Conservation (phyloP, 35 echinoderm and acorn worm species). For the Holothuria glaberrima region DNA sequence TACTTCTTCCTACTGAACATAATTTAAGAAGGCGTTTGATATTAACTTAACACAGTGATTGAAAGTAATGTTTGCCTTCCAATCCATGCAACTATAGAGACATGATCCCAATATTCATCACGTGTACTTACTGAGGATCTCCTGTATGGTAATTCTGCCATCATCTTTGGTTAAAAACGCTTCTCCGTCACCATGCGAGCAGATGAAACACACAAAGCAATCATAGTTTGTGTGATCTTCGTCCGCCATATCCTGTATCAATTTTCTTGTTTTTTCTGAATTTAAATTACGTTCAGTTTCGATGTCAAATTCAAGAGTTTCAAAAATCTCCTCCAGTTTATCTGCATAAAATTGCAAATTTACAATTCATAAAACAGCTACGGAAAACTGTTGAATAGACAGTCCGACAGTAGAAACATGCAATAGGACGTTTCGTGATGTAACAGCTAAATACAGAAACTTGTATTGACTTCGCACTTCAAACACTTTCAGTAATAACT, state of each 20-base stretch:
- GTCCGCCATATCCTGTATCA: neutral
- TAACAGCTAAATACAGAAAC: no score
- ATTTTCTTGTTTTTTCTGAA: neutral
- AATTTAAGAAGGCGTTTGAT: no score
- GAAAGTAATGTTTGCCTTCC: no score
- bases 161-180: constrained; percentile 12
- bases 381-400: no score
- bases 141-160: neutral
- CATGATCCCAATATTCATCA: no score
- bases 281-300: neutral
- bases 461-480: no score
- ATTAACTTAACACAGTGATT: no score
- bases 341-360: neutral
- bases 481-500: no score
- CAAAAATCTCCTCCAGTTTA: neutral
- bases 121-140: constrained; percentile 15
- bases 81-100: no score
- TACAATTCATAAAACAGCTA: neutral
- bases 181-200: constrained; percentile 42
- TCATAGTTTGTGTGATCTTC: constrained; percentile 4
- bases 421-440: no score
- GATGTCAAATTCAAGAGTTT: neutral
- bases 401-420: no score
- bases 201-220: constrained; percentile 45
- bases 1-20: no score